Conservation (phyloP, 2,797 vertebrate genomes). For the Acanthis flammea region DNA sequence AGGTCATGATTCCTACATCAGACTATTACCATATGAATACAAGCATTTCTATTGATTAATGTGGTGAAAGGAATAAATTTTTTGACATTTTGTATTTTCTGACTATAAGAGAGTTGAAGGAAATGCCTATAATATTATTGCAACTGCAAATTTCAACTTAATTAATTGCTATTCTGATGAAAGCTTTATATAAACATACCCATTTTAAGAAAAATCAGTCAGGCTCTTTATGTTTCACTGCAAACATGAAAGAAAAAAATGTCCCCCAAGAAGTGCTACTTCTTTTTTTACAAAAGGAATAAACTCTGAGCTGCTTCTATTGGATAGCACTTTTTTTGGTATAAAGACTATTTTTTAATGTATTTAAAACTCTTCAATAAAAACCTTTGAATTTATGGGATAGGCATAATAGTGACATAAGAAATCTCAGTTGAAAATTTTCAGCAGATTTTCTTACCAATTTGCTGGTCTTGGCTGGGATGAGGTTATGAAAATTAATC, state of each 20-base stretch:
- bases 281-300: conserved; percentile 9
- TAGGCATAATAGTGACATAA: neutral
- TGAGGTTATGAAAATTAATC: neutral
- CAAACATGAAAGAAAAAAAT: conserved; percentile 21
- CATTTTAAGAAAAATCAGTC: conserved; percentile 49
- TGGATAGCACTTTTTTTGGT: neutral
- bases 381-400: neutral
- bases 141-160: conserved; percentile 2
- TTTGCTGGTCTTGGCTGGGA: neutral
- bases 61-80: neutral
- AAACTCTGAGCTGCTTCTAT: neutral
- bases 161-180: conserved; percentile 27
- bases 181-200: neutral
- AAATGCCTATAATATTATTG: neutral
- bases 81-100: neutral
- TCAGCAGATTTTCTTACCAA: neutral
- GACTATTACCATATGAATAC: neutral
- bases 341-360: neutral
- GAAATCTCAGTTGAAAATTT: neutral
- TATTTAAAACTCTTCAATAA: neutral
- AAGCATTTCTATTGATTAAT: neutral
- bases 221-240: neutral
- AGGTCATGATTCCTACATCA: neutral
- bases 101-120: neutral
- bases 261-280: neutral